Evolutionary conservation across 2,113 vertebrate genomes (phyloP).

Genomic region (Lonchura striata): DNA sequence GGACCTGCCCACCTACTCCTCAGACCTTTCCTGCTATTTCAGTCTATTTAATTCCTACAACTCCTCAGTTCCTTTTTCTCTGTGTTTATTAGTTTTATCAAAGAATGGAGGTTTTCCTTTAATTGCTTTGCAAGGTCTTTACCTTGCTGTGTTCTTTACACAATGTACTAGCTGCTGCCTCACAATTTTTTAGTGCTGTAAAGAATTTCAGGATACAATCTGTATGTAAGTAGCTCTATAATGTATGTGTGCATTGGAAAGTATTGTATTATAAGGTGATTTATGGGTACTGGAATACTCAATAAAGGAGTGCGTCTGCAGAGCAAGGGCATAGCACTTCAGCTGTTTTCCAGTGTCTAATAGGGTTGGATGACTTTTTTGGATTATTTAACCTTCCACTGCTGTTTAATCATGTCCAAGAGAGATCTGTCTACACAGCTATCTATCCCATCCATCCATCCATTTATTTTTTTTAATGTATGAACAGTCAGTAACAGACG

Average conservation of each 20-base stretch:
- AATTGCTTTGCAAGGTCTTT: conserved; percentile 49
- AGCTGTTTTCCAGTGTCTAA: conserved; percentile 12
- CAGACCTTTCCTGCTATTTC: neutral
- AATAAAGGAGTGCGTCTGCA: conserved; percentile 21
- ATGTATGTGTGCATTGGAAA: conserved; percentile 39
- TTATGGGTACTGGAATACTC: conserved; percentile 45
- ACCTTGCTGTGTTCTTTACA: conserved; percentile 15
- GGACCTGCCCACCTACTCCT: neutral
- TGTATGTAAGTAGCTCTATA: conserved; percentile 47
- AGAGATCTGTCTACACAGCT: neutral
- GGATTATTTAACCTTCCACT: conserved; percentile 47
- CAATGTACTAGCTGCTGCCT: neutral
- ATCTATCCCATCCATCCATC: neutral
- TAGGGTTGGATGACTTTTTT: conserved; percentile 37
- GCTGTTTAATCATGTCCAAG: conserved; percentile 3
- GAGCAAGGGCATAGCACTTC: conserved; percentile 39
- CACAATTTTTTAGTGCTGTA: conserved; percentile 18
- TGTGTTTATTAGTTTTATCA: neutral
- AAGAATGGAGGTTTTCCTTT: neutral
- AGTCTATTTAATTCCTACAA: neutral
- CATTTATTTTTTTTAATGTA: neutral
- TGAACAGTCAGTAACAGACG: neutral
- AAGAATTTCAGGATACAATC: conserved; percentile 50
- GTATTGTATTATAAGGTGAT: conserved; percentile 46
- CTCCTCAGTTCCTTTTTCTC: neutral